Conservation (phyloP, 2,888 invertebrate genomes). For the Frankliniella fusca region DNA sequence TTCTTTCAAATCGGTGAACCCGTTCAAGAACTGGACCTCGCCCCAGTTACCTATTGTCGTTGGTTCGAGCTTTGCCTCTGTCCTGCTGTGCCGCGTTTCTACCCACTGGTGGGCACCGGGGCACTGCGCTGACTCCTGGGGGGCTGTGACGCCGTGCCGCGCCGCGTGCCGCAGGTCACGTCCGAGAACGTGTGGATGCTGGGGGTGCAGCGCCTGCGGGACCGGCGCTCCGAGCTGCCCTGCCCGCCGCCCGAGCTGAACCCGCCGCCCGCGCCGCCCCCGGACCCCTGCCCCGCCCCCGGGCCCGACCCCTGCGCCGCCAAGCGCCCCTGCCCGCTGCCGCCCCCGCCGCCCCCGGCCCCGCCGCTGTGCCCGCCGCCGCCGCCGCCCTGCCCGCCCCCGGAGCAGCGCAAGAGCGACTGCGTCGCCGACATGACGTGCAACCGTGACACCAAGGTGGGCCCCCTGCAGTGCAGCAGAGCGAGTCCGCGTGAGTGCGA, state of each 20-base stretch:
- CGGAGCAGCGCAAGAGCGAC: background rate
- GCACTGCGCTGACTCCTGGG: background rate
- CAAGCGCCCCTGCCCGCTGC: conserved; percentile 30
- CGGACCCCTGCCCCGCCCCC: conserved; percentile 34
- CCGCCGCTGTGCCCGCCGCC: conserved; percentile 26
- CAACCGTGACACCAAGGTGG: background rate
- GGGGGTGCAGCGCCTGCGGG: background rate
- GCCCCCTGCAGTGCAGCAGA: background rate
- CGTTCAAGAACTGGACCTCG: too few species aligned
- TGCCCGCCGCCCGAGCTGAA: conserved; percentile 35
- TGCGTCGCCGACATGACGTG: background rate
- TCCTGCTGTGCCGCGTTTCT: too few species aligned
- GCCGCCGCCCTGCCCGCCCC: conserved; percentile 27
- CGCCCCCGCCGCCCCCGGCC: conserved; percentile 32
- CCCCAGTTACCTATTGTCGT: too few species aligned
- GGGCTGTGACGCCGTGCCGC: too few species aligned
- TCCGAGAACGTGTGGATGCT: conserved; percentile 11
- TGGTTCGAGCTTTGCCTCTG: too few species aligned
- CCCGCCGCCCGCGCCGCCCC: conserved; percentile 28
- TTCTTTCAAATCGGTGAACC: too few species aligned
- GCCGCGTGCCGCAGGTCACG: background rate
- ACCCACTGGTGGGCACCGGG: too few species aligned
- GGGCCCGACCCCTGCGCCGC: conserved; percentile 33
- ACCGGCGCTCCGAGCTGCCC: background rate
- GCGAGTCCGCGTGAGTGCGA: too few species aligned